Base-by-base conservation (phyloP, 2,113 vertebrate genomes). In the Tautogolabrus adspersus region DNA sequence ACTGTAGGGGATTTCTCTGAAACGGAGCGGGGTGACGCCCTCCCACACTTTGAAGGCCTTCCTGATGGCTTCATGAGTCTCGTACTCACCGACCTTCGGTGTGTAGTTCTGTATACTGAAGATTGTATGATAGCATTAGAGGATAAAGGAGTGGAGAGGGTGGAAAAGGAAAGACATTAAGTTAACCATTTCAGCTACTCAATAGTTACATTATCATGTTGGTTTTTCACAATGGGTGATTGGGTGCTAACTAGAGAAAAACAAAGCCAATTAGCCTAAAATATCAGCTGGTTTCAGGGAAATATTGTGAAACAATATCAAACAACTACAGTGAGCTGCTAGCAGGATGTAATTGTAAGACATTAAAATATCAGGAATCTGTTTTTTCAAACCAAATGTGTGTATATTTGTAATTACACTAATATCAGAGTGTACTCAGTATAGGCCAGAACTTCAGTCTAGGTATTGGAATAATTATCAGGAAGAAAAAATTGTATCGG, bases 21-120 rank as follows among this genome's bases (percentile, higher is more conserved):
- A 98, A 5, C 87, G 94, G 75, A 97, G 93, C 0, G 97, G 96
- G 0, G 95, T 95, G 59, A 95, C 91, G 0, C 93, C 81, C 87
- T 96, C 94, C 96, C 97, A 98, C 62, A 97, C 95, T 5, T 88
- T 88, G 88, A 98, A 97, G 22, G 97, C 97, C 61, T 91, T 95
- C n/a, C 95, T 94, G 91, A 98, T 97, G 66, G 97, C 96, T 3
- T 95, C 93, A 0, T 93, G 87, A 8, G 96, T 97, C 75, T 95
- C 96, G 0, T 95, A 95, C 88, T 98, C 96, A 0, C 97, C 97
- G 68, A 96, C 96, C 77, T 95, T 95, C 0, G 94, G 95, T 11
- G 93, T 94, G 84, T 96, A 96, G 89, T 96, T 96, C 92, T 95
- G 94, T 92, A 96, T 96, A 11, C 95, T 96, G 65, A 15, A 73